A percentile compares a stretch with the other conserved stretches of the same genome.
These are phyloP conservation scores for Orchestes rusci DNA, from an alignment of 2,888 invertebrate genomes.

Conservation along the genomic window DNA sequence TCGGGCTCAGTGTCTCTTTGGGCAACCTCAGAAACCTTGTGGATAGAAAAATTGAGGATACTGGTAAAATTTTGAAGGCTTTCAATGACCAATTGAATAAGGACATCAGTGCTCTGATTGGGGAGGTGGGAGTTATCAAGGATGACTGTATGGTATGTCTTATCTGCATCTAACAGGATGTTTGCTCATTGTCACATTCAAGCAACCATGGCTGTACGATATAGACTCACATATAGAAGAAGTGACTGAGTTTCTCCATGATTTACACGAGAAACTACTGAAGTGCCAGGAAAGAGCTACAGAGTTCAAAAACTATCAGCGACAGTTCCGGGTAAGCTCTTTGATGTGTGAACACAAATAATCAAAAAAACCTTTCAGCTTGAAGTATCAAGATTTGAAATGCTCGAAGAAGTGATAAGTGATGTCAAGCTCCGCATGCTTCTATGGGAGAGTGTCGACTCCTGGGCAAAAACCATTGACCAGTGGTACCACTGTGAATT, in stretches of 20 bases:
- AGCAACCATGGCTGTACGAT: constrained; percentile 72
- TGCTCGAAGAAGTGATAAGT: constrained; percentile 69
- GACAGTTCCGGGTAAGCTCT: constrained; percentile 65
- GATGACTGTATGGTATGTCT: constrained; percentile 59
- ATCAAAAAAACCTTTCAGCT: constrained; percentile 50
- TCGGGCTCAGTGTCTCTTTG: constrained; percentile 56
- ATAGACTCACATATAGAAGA: constrained; percentile 61
- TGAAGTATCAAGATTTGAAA: constrained; percentile 75
- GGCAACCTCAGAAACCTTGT: constrained; percentile 61
- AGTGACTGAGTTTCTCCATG: constrained; percentile 57
- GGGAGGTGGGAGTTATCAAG: constrained; percentile 65
- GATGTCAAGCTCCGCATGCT: constrained; percentile 74
- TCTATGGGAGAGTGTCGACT: constrained; percentile 70
- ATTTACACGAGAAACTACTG: constrained; percentile 55
- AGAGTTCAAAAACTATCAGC: constrained; percentile 74
- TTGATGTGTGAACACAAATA: neutral
- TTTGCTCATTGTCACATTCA: constrained; percentile 3
- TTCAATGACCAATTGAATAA: constrained; percentile 69
- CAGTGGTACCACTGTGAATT: constrained; percentile 63
- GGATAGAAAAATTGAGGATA: constrained; percentile 62
- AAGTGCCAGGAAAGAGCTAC: constrained; percentile 61
- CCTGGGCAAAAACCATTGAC: constrained; percentile 62
- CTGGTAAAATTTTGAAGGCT: constrained; percentile 58
- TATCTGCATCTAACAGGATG: constrained; percentile 1
- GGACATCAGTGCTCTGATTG: constrained; percentile 67